Percentiles rank a stretch among this genome's conserved stretches.
phyloP scores from a whole-genome alignment of 2,113 vertebrate species.

The Scomber scombrus region DNA sequence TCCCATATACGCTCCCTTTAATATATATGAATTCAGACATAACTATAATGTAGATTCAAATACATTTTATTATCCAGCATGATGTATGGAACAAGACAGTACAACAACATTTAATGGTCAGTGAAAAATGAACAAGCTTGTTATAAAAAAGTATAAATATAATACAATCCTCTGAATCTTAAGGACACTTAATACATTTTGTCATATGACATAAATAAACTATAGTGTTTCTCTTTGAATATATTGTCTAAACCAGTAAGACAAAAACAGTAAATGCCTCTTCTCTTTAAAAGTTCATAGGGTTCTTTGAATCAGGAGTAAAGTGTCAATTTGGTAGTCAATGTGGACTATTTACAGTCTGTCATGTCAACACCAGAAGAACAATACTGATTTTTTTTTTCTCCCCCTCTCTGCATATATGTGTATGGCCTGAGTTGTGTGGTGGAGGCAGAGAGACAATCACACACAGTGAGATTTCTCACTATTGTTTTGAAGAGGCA shows the following conservation, averaged over 20 bases:
- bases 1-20: neutral
- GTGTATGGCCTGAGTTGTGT: conserved; percentile 63
- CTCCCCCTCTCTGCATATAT: conserved; percentile 4
- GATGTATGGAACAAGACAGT: conserved; percentile 72
- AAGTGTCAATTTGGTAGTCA: conserved; percentile 34
- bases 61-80: conserved; percentile 66
- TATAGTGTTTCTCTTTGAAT: conserved; percentile 69
- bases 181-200: conserved; percentile 78
- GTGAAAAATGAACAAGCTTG: conserved; percentile 78
- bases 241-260: conserved; percentile 85
- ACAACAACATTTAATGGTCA: conserved; percentile 72
- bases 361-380: conserved; percentile 73
- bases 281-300: conserved; percentile 69
- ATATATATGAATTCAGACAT: conserved; percentile 8
- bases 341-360: conserved; percentile 67
- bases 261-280: conserved; percentile 80
- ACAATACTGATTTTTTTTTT: conserved; percentile 57
- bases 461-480: conserved; percentile 67
- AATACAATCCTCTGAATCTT: conserved; percentile 77
- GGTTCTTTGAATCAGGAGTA: conserved; percentile 61
- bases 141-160: conserved; percentile 87
- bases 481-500: conserved; percentile 72
- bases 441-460: conserved; percentile 64
- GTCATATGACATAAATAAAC: conserved; percentile 80
- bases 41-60: conserved; percentile 48